These are phyloP conservation scores for Pantherophis guttatus DNA, from an alignment of 2,113 vertebrate genomes.

Conservation along the genomic window DNA sequence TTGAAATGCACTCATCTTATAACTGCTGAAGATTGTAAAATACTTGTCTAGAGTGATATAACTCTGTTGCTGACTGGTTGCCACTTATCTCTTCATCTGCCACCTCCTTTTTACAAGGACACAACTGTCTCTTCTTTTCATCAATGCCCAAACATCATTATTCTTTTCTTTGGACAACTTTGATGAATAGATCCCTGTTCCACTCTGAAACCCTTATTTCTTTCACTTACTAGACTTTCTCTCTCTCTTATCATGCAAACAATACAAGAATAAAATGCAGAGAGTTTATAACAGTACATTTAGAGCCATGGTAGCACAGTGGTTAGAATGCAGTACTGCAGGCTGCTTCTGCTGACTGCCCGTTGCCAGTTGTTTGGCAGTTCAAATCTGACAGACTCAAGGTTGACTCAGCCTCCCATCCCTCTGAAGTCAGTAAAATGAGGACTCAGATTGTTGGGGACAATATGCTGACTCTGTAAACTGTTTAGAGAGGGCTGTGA, in stretches of 20 bases:
- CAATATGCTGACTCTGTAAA: too few relatives aligned
- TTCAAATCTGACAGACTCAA: too few relatives aligned
- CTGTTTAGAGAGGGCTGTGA: too few relatives aligned
- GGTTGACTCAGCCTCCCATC: too few relatives aligned
- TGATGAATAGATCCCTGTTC: background rate
- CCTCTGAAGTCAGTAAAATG: too few relatives aligned
- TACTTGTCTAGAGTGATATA: background rate
- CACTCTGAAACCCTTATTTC: background rate
- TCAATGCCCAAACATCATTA: background rate
- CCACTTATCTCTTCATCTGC: background rate
- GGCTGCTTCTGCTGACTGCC: too few relatives aligned
- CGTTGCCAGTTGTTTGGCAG: too few relatives aligned
- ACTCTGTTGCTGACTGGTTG: background rate
- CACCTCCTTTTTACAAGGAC: background rate
- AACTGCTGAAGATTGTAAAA: background rate
- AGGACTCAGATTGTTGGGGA: too few relatives aligned
- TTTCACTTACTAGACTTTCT: background rate
- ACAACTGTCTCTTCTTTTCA: background rate
- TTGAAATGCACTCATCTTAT: background rate
- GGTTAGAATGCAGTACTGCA: too few relatives aligned
- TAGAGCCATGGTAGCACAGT: too few relatives aligned
- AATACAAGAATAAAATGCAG: background rate
- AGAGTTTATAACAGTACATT: background rate
- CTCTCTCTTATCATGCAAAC: background rate
- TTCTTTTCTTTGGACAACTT: background rate